These are phyloP conservation scores for Amblyteles armatorius DNA, from an alignment of 2,888 invertebrate genomes.

Conservation along the genomic window DNA sequence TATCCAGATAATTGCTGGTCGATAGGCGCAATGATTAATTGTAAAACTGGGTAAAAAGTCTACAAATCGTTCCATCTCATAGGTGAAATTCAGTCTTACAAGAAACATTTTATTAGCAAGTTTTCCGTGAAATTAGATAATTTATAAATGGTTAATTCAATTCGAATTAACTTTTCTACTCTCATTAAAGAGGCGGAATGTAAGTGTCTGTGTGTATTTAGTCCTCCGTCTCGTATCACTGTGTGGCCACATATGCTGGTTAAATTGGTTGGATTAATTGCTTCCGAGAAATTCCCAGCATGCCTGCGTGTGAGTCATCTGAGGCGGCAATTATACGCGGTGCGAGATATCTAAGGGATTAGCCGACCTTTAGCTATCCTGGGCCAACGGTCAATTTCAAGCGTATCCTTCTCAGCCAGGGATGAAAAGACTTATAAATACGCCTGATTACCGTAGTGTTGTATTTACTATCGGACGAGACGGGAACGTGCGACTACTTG, in stretches of 20 bases:
- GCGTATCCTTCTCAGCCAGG: slow-evolving; percentile 7
- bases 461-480: slow-evolving; percentile 5
- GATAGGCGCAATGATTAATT: too few species aligned
- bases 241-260: slow-evolving; percentile 23
- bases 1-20: too few species aligned
- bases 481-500: slow-evolving; percentile 43
- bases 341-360: slow-evolving; percentile 50
- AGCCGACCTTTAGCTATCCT: slow-evolving; percentile 5
- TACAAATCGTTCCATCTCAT: neutral
- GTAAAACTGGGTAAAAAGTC: too few species aligned
- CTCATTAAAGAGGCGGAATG: slow-evolving; percentile 16
- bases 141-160: slow-evolving; percentile 53
- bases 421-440: slow-evolving; percentile 9
- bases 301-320: slow-evolving; percentile 58
- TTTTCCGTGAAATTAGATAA: slow-evolving; percentile 29
- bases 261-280: slow-evolving; percentile 64
- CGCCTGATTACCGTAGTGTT: neutral
- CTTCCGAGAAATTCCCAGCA: slow-evolving; percentile 59
- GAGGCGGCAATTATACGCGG: slow-evolving; percentile 53
- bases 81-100: neutral
- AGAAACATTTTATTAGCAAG: slow-evolving; percentile 1
- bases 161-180: slow-evolving; percentile 50
- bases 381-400: slow-evolving; percentile 33
- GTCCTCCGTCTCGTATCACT: neutral
- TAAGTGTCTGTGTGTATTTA: neutral